Base-by-base conservation (phyloP, 2,888 invertebrate species). In the Drosophila birchii region DNA sequence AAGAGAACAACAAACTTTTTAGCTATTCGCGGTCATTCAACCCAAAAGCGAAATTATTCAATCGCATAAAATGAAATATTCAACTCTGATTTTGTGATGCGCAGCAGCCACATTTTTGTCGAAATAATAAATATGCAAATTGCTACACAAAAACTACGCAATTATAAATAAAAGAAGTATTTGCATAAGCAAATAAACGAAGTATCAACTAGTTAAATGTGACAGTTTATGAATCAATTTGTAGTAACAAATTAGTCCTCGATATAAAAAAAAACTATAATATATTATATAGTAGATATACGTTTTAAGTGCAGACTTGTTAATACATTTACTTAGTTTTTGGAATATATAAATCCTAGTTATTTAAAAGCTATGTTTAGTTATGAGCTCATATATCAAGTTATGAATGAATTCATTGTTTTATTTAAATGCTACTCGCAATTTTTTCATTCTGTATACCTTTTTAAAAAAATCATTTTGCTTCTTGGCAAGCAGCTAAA, bases 11-110 rank as follows among this genome's bases (percentile, higher is more conserved):
- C 39, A 68, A 41, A 51, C 20, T 38, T 23, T 23, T 47, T 29
- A 3, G 67, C 67, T 66, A 67, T 67, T 66, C 29, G 66, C 34
- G 68, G 68, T 57, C 18, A 36, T 49, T 69, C 53, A 72, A 70
- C 60, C 38, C 45, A 16, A 12, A 38, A 23, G 29, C 34, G 18
- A 53, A 53, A 54, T 61, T 61, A 61, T 60, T 71, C 51, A 45
- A 71, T 29, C 51, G 43, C 36, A 66, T 39, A 34, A 53, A 70
- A 53, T 44, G 26, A 59, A 39, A 70, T 71, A 53, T 39, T 53
- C 32, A 67, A 47, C n/a, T 18, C 12, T 43, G 45, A 34, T 70
- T 58, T 69, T 32, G 14, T 18, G 38, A 20, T 66, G 55, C 45
- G 34, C 38, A 26, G 16, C 32, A n/a, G 16, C 36, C 26, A 18